These are phyloP conservation scores for Diorhabda carinulata DNA, from an alignment of 1,140 invertebrate genomes.

Conservation along the genomic window DNA sequence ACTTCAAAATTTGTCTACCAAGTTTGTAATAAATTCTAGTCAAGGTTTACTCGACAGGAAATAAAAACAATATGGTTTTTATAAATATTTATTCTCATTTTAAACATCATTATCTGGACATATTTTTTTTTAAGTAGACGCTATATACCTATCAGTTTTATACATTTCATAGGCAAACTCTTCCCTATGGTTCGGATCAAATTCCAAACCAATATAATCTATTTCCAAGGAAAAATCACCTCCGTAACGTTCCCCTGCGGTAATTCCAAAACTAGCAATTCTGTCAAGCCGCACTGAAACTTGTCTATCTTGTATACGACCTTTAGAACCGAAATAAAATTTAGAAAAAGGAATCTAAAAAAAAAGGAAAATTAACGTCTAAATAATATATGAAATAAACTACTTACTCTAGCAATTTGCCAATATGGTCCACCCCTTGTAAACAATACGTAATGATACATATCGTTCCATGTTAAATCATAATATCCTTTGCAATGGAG, in stretches of 20 bases:
- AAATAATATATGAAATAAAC: slow-evolving; percentile 10
- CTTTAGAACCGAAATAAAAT: slow-evolving; percentile 80
- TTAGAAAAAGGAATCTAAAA: slow-evolving; percentile 91
- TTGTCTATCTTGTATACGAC: slow-evolving; percentile 83
- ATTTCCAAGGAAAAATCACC: slow-evolving; percentile 90
- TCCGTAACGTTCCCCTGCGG: slow-evolving; percentile 68
- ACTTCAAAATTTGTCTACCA: neutral
- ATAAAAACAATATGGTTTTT: neutral
- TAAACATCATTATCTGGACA: neutral
- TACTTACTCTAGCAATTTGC: slow-evolving; percentile 77
- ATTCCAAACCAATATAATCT: slow-evolving; percentile 84
- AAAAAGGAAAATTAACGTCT: slow-evolving; percentile 8
- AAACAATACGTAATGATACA: slow-evolving; percentile 76
- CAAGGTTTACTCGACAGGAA: neutral
- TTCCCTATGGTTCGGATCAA: slow-evolving; percentile 72
- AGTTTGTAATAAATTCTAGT: neutral
- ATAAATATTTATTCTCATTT: neutral
- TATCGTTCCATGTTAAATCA: slow-evolving; percentile 81
- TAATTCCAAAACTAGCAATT: slow-evolving; percentile 76
- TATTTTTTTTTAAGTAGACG: slow-evolving; percentile 47
- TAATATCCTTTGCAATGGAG: slow-evolving; percentile 65
- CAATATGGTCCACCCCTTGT: slow-evolving; percentile 96
- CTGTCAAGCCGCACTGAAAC: slow-evolving; percentile 53
- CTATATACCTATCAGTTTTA: slow-evolving; percentile 61
- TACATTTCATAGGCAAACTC: slow-evolving; percentile 91